These are phyloP conservation scores for Dicaeum eximium DNA, from an alignment of 2,113 vertebrate species.

Conservation along the genomic window DNA sequence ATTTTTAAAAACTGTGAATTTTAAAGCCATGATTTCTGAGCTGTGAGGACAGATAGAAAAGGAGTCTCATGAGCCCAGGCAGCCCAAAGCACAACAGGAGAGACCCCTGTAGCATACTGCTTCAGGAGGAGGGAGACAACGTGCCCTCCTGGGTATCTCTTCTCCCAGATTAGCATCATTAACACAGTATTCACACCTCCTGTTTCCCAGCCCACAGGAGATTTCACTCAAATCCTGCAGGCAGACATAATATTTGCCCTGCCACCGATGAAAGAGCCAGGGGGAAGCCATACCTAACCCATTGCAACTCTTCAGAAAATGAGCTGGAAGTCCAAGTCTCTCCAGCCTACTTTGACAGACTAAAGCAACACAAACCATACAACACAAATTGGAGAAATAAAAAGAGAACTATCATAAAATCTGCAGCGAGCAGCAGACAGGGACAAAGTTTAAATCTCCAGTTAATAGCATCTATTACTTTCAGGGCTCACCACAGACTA, in stretches of 20 bases:
- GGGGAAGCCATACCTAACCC: not conserved
- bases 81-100: not conserved
- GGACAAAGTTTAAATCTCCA: not conserved
- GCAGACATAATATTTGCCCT: not conserved
- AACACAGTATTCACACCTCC: not conserved
- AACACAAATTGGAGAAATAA: not conserved
- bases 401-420: not conserved
- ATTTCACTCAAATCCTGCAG: not conserved
- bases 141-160: not conserved
- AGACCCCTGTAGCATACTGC: not conserved
- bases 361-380: not conserved
- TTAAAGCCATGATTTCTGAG: not conserved
- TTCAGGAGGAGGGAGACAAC: not conserved
- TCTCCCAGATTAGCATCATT: not conserved
- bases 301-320: not conserved
- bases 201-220: not conserved
- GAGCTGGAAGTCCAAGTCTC: not conserved
- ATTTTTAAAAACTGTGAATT: not conserved
- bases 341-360: not conserved
- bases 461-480: not conserved
- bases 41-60: not conserved
- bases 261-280: not conserved
- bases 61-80: not conserved
- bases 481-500: not conserved
- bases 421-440: not conserved